Percentiles rank a stretch among this genome's conserved stretches.
These are phyloP conservation scores for Lota lota DNA, from an alignment of 2,113 vertebrate genomes.

Conservation along the genomic window DNA sequence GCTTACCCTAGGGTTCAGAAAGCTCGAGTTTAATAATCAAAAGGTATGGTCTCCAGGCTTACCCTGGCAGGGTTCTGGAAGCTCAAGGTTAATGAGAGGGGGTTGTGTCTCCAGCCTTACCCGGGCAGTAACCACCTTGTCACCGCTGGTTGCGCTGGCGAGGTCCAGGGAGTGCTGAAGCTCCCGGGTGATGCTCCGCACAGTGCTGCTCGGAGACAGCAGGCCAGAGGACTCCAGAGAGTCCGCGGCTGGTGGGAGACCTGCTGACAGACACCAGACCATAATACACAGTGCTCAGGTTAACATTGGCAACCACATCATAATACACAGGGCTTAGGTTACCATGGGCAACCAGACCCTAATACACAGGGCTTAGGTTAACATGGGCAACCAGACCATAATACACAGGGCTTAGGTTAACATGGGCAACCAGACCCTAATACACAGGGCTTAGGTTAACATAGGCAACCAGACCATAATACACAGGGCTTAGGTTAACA, in stretches of 20 bases:
- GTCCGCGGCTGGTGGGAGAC: slow-evolving; percentile 56
- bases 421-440: too few relatives aligned
- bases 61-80: neutral
- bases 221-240: slow-evolving; percentile 75
- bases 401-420: too few relatives aligned
- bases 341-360: slow-evolving; percentile 2
- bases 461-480: too few relatives aligned
- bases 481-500: too few relatives aligned
- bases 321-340: slow-evolving; percentile 7
- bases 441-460: too few relatives aligned
- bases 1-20: too few relatives aligned
- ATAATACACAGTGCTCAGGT: too few relatives aligned
- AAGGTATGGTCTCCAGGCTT: too few relatives aligned
- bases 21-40: too few relatives aligned
- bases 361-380: too few relatives aligned
- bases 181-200: slow-evolving; percentile 84
- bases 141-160: slow-evolving; percentile 94
- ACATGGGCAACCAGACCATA: too few relatives aligned
- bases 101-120: slow-evolving; percentile 45
- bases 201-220: slow-evolving; percentile 78
- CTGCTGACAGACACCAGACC: slow-evolving; percentile 35
- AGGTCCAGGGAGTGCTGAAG: slow-evolving; percentile 94
- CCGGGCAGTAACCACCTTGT: slow-evolving; percentile 96
- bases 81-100: neutral
- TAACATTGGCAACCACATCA: neutral